Evolutionary conservation across 2,113 vertebrate species (phyloP).

Genomic region (Thamnophis sirtalis): DNA sequence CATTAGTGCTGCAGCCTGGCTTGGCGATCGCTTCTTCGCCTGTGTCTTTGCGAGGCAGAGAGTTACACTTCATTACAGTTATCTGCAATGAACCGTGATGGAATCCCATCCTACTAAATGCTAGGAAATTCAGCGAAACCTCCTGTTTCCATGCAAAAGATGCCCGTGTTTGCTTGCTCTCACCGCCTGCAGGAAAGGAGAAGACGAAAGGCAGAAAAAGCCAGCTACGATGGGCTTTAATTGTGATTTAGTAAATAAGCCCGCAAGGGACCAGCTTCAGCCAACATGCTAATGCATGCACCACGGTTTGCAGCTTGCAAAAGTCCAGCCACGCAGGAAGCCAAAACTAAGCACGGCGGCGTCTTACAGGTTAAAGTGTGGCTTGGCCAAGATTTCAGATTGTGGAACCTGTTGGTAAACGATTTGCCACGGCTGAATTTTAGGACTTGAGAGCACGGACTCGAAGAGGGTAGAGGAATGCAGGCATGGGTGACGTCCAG

Average conservation of each 20-base stretch:
- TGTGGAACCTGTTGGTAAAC: background rate
- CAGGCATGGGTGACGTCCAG: background rate
- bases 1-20: slow-evolving; percentile 7
- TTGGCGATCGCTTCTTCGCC: slow-evolving; percentile 32
- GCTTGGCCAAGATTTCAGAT: background rate
- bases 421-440: background rate
- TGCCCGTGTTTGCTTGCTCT: no score
- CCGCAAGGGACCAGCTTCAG: background rate
- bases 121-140: background rate
- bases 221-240: background rate
- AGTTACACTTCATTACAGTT: background rate
- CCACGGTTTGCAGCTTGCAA: background rate
- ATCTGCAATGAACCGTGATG: background rate
- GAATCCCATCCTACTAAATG: background rate
- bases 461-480: background rate
- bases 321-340: background rate
- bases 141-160: background rate
- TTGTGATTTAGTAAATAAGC: background rate
- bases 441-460: background rate
- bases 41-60: background rate
- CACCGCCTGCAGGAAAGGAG: background rate
- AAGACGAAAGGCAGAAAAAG: background rate
- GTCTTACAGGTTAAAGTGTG: background rate
- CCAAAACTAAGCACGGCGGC: background rate
- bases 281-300: background rate